Evolutionary conservation across 2,113 vertebrate species (phyloP).

Genomic region (Carassius gibelio): DNA sequence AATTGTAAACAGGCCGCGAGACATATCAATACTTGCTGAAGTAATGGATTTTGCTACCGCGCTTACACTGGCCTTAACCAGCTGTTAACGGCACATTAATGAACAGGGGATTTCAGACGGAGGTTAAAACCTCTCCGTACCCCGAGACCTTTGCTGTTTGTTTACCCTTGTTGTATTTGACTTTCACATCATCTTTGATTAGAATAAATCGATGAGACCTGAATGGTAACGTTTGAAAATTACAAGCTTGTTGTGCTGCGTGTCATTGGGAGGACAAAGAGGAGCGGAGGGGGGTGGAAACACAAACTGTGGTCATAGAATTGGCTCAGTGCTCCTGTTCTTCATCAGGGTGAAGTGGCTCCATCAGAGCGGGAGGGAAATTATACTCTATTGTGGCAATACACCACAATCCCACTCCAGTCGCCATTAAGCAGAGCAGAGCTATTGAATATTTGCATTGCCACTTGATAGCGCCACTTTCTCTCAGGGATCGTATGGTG

Average conservation of each 20-base stretch:
- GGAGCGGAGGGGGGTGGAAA: neutral
- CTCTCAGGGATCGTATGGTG: conserved; percentile 23
- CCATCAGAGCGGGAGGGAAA: conserved; percentile 58
- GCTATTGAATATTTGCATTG: conserved; percentile 51
- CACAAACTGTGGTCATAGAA: conserved; percentile 70
- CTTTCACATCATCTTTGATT: conserved; percentile 25
- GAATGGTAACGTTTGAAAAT: conserved; percentile 13
- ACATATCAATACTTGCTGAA: conserved; percentile 60
- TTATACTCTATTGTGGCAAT: conserved; percentile 58
- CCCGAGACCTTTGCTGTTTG: conserved; percentile 28
- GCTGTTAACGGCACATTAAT: conserved; percentile 57
- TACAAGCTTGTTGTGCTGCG: conserved; percentile 6
- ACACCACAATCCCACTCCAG: conserved; percentile 63
- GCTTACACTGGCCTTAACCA: conserved; percentile 66
- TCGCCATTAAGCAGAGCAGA: conserved; percentile 59
- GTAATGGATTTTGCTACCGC: conserved; percentile 74
- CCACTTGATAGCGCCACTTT: conserved; percentile 35
- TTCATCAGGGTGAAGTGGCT: conserved; percentile 58
- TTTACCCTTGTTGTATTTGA: conserved; percentile 31
- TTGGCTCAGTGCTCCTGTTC: conserved; percentile 46
- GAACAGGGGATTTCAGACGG: conserved; percentile 37
- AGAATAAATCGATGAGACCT: conserved; percentile 5
- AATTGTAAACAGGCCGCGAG: conserved; percentile 64
- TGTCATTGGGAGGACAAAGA: conserved; percentile 37
- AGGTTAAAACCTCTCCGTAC: conserved; percentile 46